phyloP scores from a whole-genome alignment of 2,888 invertebrate species.

The Spodoptera littoralis region DNA sequence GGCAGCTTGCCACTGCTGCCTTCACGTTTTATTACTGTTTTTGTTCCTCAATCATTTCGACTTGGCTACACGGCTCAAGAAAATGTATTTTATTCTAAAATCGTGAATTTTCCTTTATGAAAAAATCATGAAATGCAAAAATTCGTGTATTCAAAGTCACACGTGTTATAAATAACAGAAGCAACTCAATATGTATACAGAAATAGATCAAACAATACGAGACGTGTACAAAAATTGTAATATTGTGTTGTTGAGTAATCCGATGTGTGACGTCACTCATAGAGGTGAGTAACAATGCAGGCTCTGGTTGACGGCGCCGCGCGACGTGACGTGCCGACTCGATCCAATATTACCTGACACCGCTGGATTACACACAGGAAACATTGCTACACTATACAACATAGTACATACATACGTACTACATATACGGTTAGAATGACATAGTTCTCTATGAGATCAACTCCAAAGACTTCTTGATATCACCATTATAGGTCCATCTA shows the following conservation, averaged over 20 bases:
- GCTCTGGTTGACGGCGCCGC: slow-evolving; percentile 17
- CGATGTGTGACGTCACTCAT: slow-evolving; percentile 16
- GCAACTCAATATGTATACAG: too few relatives aligned
- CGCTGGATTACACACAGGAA: slow-evolving; percentile 3
- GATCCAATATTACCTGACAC: slow-evolving; percentile 17
- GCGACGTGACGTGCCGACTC: slow-evolving; percentile 11
- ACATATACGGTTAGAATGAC: too few relatives aligned
- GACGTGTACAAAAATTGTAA: slow-evolving; percentile 20
- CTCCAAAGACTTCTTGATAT: too few relatives aligned
- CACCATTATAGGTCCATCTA: too few relatives aligned
- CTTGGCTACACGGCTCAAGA: slow-evolving; percentile 3
- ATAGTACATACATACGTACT: too few relatives aligned
- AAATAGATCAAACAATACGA: not conserved
- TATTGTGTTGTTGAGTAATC: slow-evolving; percentile 23
- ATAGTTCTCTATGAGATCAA: too few relatives aligned
- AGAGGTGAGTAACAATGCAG: slow-evolving; percentile 12
- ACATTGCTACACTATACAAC: not conserved
- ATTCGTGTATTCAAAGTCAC: too few relatives aligned
- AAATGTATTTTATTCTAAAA: not conserved
- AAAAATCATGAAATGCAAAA: too few relatives aligned
- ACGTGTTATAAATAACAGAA: too few relatives aligned
- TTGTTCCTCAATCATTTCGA: slow-evolving; percentile 30
- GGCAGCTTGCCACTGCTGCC: slow-evolving; percentile 39
- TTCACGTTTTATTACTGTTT: slow-evolving; percentile 36
- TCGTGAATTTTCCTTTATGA: not conserved